Base-by-base conservation (phyloP, 2,888 invertebrate genomes). In the Plutella xylostella region DNA sequence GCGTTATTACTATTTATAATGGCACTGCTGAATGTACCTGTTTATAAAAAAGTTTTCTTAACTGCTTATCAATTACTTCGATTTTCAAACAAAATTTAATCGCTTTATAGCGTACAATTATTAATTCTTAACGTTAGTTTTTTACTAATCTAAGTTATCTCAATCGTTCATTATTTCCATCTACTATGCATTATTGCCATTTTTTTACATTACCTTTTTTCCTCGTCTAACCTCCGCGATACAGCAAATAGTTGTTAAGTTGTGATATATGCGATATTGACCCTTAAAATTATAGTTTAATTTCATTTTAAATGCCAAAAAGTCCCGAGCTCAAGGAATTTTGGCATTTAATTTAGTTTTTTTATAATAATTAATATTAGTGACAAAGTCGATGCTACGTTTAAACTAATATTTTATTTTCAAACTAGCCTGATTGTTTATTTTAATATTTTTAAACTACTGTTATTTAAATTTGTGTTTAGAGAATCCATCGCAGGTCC, bases 1-100 rank as follows among this genome's bases (percentile, higher is more conserved):
- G 78, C 78, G 64, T 69, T 42, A n/a, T n/a, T 69, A 68, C 72
- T 68, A 78, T 18, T 7, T 68, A 68, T 72, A 72, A 75, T 72
- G 80, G 82, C 79, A 79, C 83, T 67, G 77, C 70, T 76, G 78
- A 80, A 77, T 75, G 82, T 80, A 80, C 79, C 78, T 67, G 63
- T 72, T 64, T 72, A 78, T 77, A 80, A 77, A 82, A 80, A 82
- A 76, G 63, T 82, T 79, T 65, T 72, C 75, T 82, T 77, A 64
- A 56, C 67, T 69, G 68, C 77, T 80, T 80, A 80, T 60, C 55
- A 64, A 63, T n/a, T 72, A 71, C 55, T 59, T 65, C 66, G 66
- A 63, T 72, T 34, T 72, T 73, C 65, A 62, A 80, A 78, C 74
- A 67, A 78, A 79, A 79, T 74, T 74, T 77, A 71, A 69, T 73